Conservation (phyloP, 2,888 invertebrate genomes). For the Rhingia campestris region DNA sequence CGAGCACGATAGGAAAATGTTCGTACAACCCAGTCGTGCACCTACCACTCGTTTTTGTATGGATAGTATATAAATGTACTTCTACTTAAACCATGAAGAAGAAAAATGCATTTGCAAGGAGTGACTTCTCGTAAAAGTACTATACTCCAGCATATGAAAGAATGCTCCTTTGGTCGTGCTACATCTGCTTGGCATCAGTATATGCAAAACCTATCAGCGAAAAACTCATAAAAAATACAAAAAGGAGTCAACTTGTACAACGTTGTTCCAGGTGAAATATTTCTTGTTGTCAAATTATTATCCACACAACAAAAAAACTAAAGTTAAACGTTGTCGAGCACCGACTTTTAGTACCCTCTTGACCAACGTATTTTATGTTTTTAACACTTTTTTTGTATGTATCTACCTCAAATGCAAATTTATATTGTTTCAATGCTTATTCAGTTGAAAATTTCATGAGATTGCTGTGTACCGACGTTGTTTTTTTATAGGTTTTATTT, state of each 20-base stretch:
- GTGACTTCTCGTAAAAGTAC: constrained; percentile 34
- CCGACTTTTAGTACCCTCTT: neutral
- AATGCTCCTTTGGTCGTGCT: constrained; percentile 36
- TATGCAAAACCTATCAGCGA: constrained; percentile 64
- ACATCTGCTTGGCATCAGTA: constrained; percentile 56
- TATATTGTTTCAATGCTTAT: constrained; percentile 81
- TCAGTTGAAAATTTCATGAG: constrained; percentile 76
- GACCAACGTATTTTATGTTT: constrained; percentile 12
- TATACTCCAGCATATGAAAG: constrained; percentile 39
- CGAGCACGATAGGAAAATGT: too few relatives aligned
- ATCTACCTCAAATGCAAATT: constrained; percentile 78
- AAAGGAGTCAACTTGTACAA: constrained; percentile 50
- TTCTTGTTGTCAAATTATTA: constrained; percentile 71
- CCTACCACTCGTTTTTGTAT: too few relatives aligned
- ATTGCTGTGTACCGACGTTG: constrained; percentile 45
- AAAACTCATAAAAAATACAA: constrained; percentile 43
- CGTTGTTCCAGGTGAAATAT: constrained; percentile 52
- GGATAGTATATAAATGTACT: too few relatives aligned
- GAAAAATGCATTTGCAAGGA: constrained; percentile 47
- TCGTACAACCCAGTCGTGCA: too few relatives aligned
- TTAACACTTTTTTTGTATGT: constrained; percentile 48
- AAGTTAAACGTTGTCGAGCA: constrained; percentile 65
- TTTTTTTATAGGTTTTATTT: constrained; percentile 33
- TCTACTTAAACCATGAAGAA: constrained; percentile 24
- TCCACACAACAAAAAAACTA: constrained; percentile 33